phyloP scores from a whole-genome alignment of 2,888 invertebrate genomes.

The Stenodema calcarata region DNA sequence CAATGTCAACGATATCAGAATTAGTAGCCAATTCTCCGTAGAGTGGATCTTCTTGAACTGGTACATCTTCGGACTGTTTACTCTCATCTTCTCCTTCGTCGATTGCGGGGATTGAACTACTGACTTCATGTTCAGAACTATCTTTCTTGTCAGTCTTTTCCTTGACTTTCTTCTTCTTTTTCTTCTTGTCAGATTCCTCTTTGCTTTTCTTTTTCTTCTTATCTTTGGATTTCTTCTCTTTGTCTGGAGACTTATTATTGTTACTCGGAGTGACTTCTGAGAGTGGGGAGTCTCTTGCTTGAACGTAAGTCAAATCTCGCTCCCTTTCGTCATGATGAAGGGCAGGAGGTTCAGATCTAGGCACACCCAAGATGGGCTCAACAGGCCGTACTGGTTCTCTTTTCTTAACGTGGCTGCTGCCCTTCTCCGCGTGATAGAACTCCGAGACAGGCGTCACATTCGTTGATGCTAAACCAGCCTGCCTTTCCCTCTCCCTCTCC shows the following conservation, averaged over 20 bases:
- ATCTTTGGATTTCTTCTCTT: constrained; percentile 59
- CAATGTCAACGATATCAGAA: constrained; percentile 63
- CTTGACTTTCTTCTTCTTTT: constrained; percentile 54
- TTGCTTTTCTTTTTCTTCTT: constrained; percentile 57
- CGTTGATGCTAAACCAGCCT: background rate
- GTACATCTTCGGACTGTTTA: constrained; percentile 9
- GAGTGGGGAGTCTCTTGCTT: constrained; percentile 40
- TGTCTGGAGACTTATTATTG: constrained; percentile 59
- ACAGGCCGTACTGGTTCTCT: constrained; percentile 32
- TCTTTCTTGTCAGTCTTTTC: constrained; percentile 53
- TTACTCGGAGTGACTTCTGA: constrained; percentile 45
- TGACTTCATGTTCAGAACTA: constrained; percentile 51
- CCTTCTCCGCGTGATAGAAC: background rate
- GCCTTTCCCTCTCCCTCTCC: constrained; percentile 57
- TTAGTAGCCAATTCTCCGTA: constrained; percentile 61
- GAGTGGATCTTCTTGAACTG: constrained; percentile 60
- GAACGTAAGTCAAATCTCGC: background rate
- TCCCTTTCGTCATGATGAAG: background rate
- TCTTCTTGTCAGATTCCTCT: constrained; percentile 49
- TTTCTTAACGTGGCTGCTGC: background rate
- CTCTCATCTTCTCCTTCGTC: constrained; percentile 57
- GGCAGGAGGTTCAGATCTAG: constrained; percentile 19
- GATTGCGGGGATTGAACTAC: background rate
- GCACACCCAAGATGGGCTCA: constrained; percentile 24
- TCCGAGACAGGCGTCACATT: background rate